Conservation (phyloP, 2,113 vertebrate species). For the Epinephelus fuscoguttatus region DNA sequence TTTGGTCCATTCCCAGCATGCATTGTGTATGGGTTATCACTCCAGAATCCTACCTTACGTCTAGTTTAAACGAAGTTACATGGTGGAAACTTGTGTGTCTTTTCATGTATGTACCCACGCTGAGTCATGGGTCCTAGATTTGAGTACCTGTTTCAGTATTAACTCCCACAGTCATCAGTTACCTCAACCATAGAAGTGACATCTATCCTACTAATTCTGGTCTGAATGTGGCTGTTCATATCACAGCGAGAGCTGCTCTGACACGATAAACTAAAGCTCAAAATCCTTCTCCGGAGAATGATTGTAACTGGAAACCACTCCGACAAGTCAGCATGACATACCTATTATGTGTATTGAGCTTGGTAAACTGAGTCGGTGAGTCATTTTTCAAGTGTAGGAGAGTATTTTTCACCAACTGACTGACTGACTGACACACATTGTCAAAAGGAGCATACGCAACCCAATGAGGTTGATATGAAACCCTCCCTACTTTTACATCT, state of each 20-base stretch:
- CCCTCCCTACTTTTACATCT: background rate
- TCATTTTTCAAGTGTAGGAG: conserved; percentile 6
- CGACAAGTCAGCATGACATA: background rate
- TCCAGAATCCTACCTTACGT: background rate
- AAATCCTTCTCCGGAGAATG: background rate
- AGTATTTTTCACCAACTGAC: background rate
- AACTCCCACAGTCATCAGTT: conserved; percentile 27
- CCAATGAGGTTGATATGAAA: background rate
- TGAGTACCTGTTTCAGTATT: background rate
- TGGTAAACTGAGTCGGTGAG: background rate
- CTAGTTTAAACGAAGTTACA: background rate
- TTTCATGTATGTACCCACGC: background rate
- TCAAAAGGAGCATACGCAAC: background rate
- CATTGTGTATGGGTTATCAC: background rate
- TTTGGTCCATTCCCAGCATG: background rate
- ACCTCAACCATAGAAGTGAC: background rate
- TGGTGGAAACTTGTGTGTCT: background rate
- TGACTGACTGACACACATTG: background rate
- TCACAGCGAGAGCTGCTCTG: conserved; percentile 7
- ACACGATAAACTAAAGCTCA: background rate
- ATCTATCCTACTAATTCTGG: background rate
- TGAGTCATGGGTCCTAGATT: background rate
- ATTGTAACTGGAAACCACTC: background rate
- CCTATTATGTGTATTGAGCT: background rate
- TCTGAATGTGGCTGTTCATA: background rate